A percentile compares a stretch with the other conserved stretches of the same genome.
Evolutionary conservation across 1,140 invertebrate species (phyloP).

Genomic region (Trichomalopsis sarcophagae): DNA sequence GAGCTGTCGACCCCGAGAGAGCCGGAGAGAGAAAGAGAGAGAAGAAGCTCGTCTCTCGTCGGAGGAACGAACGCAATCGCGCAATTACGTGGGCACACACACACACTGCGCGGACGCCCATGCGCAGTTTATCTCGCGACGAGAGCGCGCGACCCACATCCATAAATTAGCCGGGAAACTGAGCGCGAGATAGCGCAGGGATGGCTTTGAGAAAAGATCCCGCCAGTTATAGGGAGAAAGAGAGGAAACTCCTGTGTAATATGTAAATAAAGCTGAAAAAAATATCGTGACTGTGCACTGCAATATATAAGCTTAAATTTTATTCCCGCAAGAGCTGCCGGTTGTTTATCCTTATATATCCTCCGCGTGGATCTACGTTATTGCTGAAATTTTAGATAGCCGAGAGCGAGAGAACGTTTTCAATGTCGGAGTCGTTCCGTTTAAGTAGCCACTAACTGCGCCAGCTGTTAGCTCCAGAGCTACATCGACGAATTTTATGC

Average conservation of each 20-base stretch:
- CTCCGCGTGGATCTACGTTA: neutral
- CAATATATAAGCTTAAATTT: too few species aligned
- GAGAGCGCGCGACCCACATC: constrained; percentile 2
- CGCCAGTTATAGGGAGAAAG: too few species aligned
- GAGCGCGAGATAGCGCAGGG: neutral
- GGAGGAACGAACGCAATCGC: neutral
- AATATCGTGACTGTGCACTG: too few species aligned
- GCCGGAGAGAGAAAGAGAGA: neutral
- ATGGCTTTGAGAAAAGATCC: neutral
- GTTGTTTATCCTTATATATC: neutral
- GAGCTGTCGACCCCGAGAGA: constrained; percentile 1
- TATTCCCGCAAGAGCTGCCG: too few species aligned
- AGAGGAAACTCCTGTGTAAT: too few species aligned
- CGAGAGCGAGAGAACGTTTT: neutral
- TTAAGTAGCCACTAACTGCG: neutral
- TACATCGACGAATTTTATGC: neutral
- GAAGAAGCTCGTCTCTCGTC: neutral
- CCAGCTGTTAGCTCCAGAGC: neutral
- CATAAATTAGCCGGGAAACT: constrained; percentile 1
- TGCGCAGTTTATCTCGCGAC: constrained; percentile 2
- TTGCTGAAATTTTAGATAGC: neutral
- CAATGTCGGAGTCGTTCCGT: neutral
- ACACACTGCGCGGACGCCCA: neutral
- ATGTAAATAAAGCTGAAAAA: too few species aligned
- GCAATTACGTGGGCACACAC: neutral